A percentile compares a stretch with the other conserved stretches of the same genome.
Evolutionary conservation across 2,113 vertebrate genomes (phyloP).

Genomic region (Chionomys nivalis): DNA sequence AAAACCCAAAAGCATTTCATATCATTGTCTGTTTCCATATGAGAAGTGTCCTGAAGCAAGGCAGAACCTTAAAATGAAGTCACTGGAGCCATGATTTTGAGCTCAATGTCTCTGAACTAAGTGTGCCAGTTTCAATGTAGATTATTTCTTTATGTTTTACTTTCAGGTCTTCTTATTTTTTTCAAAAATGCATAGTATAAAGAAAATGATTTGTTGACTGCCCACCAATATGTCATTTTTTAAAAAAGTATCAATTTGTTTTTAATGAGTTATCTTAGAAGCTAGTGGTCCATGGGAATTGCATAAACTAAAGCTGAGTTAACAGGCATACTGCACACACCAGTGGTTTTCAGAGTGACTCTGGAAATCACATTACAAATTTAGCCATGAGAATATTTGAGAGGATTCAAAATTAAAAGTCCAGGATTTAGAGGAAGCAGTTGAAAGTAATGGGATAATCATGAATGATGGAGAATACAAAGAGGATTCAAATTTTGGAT

Average conservation of each 20-base stretch:
- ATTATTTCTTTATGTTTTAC: neutral
- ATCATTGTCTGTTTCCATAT: neutral
- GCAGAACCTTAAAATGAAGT: neutral
- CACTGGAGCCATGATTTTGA: neutral
- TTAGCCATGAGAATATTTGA: neutral
- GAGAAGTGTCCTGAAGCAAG: neutral
- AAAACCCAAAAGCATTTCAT: neutral
- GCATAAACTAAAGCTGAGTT: neutral
- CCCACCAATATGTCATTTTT: neutral
- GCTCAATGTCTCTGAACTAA: neutral
- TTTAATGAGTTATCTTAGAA: neutral
- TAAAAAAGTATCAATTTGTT: neutral
- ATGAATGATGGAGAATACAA: neutral
- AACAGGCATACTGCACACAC: neutral
- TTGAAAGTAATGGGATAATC: neutral
- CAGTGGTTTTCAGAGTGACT: neutral
- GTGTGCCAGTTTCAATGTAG: neutral
- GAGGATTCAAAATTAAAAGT: neutral
- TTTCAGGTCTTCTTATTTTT: neutral
- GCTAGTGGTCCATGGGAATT: neutral
- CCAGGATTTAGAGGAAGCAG: neutral
- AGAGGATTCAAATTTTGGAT: neutral
- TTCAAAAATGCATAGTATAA: neutral
- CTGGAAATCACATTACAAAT: neutral
- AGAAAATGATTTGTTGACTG: neutral